Base-by-base conservation (phyloP, 2,113 vertebrate species). In the Oxygymnocypris stewartii region DNA sequence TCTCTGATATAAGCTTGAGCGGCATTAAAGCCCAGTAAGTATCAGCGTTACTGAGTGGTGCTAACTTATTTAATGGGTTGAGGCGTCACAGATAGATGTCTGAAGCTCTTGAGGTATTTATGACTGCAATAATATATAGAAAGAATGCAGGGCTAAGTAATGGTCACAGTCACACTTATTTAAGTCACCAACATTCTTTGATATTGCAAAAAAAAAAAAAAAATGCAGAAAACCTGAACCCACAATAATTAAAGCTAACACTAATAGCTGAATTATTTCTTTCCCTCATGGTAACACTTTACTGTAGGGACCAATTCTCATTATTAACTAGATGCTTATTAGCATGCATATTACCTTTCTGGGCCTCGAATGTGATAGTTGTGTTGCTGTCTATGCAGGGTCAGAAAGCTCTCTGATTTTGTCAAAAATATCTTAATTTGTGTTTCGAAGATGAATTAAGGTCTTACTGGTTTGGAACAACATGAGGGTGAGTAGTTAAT, bases 51-150 rank as follows among this genome's bases (percentile, higher is more conserved):
- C 0, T 75, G 44, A 69, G 79, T 87, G 67, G 57, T 84, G 76
- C 82, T 35, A 85, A 74, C 49, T 82, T 23, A 77, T 11, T 65
- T 59, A 84, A 85, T 87, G 63, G 59, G 49, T 51, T 37, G 12
- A 78, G 37, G 67, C 73, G 35, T 81, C 65, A 69, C 18, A 77
- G 31, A 67, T 16, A 69, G 47, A 23, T 81, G 84, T 54, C 77
- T 79, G 63, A 42, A 73, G 44, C n/a, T 28, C 81, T 79, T 23
- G 51, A 74, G 82, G 87, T 88, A 90, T 90, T 92, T 90, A 91
- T 89, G 85, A 79, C 88, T 73, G 88, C 76, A 88, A 88, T 90
- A 79, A 84, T 54, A 28, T 69, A 49, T 31, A 79, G 77, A 75
- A 76, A 87, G 87, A 87, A 87, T 84, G 31, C 40, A 59, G 49